Conservation (phyloP, 2,113 vertebrate species). For the Electrona antarctica region DNA sequence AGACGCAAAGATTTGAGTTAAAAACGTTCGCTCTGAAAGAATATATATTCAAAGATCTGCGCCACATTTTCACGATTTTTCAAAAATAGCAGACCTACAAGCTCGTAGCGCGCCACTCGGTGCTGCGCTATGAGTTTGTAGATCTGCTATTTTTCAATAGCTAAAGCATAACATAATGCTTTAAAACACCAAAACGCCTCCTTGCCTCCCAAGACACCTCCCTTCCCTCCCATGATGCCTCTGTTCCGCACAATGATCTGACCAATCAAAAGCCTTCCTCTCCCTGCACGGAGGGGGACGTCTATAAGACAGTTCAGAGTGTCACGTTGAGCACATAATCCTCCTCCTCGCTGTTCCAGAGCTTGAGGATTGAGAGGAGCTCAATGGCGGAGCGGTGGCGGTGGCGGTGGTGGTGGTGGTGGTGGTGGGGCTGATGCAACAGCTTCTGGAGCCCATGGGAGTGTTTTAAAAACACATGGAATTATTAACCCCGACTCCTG, state of each 20-base stretch:
- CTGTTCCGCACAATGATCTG: conserved; percentile 9
- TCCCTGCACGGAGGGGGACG: conserved; percentile 2
- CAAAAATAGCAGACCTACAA: too few species aligned
- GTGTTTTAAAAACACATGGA: conserved; percentile 33
- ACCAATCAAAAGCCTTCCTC: conserved; percentile 12
- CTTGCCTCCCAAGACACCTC: too few species aligned
- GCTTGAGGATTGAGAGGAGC: not conserved
- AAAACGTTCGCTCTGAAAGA: too few species aligned
- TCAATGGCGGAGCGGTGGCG: conserved; percentile 7
- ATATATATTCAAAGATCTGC: too few species aligned
- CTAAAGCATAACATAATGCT: too few species aligned
- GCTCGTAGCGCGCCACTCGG: too few species aligned
- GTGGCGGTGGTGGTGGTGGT: not conserved
- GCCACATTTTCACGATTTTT: too few species aligned
- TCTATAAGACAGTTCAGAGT: not conserved
- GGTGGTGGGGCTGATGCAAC: conserved; percentile 37
- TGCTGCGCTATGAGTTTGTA: too few species aligned
- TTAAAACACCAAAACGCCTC: too few species aligned
- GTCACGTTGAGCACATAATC: conserved; percentile 20
- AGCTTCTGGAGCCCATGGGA: conserved; percentile 39
- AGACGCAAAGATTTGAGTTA: too few species aligned
- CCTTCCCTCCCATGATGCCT: not conserved
- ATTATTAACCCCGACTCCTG: conserved; percentile 42
- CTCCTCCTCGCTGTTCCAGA: not conserved
- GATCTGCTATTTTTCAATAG: too few species aligned